Evolutionary conservation across 2,888 invertebrate species (phyloP).

Genomic region (Arrhopalites spinosus): DNA sequence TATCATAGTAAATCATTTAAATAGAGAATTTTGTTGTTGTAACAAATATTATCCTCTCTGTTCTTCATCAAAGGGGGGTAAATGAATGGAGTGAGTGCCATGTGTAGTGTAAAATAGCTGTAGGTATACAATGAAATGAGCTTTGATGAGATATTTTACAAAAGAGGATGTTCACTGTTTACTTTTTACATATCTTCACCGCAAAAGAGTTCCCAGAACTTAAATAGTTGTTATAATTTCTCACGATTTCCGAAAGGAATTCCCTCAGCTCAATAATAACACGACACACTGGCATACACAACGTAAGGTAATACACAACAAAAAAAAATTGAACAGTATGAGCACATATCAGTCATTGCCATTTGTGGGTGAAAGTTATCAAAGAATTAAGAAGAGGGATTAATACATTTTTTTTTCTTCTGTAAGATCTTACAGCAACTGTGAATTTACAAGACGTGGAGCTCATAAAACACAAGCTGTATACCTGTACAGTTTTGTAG

Average conservation of each 20-base stretch:
- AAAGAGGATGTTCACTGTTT: constrained; percentile 22
- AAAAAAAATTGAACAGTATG: background rate
- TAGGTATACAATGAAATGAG: too few relatives aligned
- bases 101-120: too few relatives aligned
- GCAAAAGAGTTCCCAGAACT: constrained; percentile 10
- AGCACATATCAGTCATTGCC: constrained; percentile 31
- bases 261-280: background rate
- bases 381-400: background rate
- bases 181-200: background rate
- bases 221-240: background rate
- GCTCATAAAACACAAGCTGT: too few relatives aligned
- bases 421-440: too few relatives aligned
- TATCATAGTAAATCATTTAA: too few relatives aligned
- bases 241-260: constrained; percentile 32
- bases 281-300: background rate
- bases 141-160: constrained; percentile 1
- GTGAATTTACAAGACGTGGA: too few relatives aligned
- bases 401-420: background rate
- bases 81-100: background rate
- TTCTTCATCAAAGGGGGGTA: too few relatives aligned
- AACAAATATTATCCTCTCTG: too few relatives aligned
- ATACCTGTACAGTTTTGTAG: too few relatives aligned
- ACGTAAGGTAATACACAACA: background rate
- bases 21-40: too few relatives aligned
- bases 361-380: constrained; percentile 33